Evolutionary conservation across 2,113 vertebrate species (phyloP).

Genomic region (Dendropsophus ebraccatus): DNA sequence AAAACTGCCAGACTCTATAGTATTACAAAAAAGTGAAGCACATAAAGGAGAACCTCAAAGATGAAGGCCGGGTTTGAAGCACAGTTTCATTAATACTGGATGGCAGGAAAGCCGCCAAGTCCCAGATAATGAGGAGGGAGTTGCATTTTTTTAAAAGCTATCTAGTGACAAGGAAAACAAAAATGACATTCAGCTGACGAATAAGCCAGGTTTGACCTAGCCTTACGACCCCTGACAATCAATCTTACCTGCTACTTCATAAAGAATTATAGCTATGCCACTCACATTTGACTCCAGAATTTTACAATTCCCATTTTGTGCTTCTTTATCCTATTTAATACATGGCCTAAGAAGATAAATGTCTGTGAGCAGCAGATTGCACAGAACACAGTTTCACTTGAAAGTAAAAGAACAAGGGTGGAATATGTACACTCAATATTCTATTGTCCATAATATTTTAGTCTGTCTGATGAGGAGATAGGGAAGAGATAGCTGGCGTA

Average conservation of each 20-base stretch:
- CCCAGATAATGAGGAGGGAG: constrained; percentile 84
- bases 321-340: constrained; percentile 66
- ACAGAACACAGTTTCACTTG: constrained; percentile 64
- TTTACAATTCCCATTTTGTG: constrained; percentile 73
- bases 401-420: constrained; percentile 61
- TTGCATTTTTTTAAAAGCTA: constrained; percentile 78
- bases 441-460: constrained; percentile 67
- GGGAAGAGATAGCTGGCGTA: constrained; percentile 65
- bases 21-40: constrained; percentile 65
- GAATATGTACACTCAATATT: constrained; percentile 69
- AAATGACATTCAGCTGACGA: constrained; percentile 95
- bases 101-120: constrained; percentile 81
- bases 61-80: constrained; percentile 80
- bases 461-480: constrained; percentile 61
- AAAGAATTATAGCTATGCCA: constrained; percentile 82
- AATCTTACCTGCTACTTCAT: constrained; percentile 89
- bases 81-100: constrained; percentile 81
- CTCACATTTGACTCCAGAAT: constrained; percentile 85
- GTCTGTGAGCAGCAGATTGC: constrained; percentile 61
- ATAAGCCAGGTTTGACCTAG: constrained; percentile 90
- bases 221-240: constrained; percentile 96
- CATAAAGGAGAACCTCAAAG: constrained; percentile 75
- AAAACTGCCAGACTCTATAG: constrained; percentile 61
- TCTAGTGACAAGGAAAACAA: constrained; percentile 88
- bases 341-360: constrained; percentile 69